Percentiles rank a stretch among this genome's conserved stretches.
Conservation (phyloP, 2,113 vertebrate species). For the Mormoops blainvillei region DNA sequence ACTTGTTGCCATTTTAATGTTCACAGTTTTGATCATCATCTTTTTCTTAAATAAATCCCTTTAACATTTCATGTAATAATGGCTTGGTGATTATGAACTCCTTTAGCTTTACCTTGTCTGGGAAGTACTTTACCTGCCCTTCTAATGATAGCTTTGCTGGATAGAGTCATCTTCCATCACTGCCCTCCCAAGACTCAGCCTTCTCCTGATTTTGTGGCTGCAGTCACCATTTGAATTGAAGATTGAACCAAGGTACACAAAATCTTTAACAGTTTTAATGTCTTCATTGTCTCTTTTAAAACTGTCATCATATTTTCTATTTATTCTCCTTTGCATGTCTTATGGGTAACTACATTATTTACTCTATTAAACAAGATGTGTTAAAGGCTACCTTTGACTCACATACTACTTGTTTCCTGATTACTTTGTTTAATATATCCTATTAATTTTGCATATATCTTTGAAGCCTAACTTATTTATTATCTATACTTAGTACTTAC, state of each 20-base stretch:
- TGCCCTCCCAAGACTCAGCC: not conserved
- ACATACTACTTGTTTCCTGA: not conserved
- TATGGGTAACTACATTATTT: not conserved
- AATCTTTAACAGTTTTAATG: not conserved
- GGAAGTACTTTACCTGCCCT: too few relatives aligned
- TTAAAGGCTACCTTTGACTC: not conserved
- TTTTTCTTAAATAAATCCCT: too few relatives aligned
- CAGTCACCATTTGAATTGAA: not conserved
- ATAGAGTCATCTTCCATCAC: too few relatives aligned
- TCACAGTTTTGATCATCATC: too few relatives aligned
- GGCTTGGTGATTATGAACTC: too few relatives aligned
- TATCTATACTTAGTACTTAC: not conserved
- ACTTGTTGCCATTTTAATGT: too few relatives aligned
- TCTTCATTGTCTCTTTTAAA: not conserved
- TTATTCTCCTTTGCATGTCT: not conserved
- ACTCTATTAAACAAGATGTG: not conserved
- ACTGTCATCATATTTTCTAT: not conserved
- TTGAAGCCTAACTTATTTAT: not conserved
- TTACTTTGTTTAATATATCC: not conserved
- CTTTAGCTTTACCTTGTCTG: too few relatives aligned
- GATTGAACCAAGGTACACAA: not conserved
- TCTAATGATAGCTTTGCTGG: too few relatives aligned
- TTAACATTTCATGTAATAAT: too few relatives aligned
- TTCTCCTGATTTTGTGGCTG: not conserved
- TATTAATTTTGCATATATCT: not conserved